Conservation (phyloP, 2,113 vertebrate species). For the Nothobranchius furzeri region DNA sequence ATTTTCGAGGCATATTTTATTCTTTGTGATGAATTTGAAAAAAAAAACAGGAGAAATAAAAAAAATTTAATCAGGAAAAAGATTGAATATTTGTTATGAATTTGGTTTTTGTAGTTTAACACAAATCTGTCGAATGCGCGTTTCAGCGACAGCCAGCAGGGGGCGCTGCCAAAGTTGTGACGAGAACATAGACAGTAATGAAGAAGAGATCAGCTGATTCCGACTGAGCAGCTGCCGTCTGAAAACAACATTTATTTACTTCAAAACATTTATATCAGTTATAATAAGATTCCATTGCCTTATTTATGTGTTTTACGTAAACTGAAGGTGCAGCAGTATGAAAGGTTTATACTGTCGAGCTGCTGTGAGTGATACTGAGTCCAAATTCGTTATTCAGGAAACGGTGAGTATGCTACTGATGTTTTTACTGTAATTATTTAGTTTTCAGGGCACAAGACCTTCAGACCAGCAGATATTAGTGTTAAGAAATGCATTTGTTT, state of each 20-base stretch:
- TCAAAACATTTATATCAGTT: not conserved
- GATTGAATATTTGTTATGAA: too few relatives aligned
- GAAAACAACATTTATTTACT: not conserved
- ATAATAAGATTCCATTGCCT: not conserved
- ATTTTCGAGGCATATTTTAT: too few relatives aligned
- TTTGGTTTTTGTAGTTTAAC: too few relatives aligned
- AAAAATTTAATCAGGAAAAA: too few relatives aligned
- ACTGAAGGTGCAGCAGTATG: constrained; percentile 33
- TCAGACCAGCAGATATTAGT: not conserved
- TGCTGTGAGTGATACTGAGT: constrained; percentile 31
- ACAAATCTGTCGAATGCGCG: too few relatives aligned
- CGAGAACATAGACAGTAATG: not conserved
- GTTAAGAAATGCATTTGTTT: too few relatives aligned
- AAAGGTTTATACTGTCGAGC: constrained; percentile 66
- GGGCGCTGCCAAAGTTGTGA: not conserved
- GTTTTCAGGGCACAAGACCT: not conserved
- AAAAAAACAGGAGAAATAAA: too few relatives aligned
- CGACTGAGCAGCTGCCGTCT: not conserved
- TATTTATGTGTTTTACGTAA: fast-evolving
- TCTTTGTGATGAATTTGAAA: too few relatives aligned
- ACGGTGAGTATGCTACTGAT: constrained; percentile 48
- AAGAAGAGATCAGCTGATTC: constrained; percentile 49
- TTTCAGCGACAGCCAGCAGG: not conserved
- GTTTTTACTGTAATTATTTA: not conserved
- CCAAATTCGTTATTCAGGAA: constrained; percentile 66